Evolutionary conservation across 2,797 vertebrate genomes (phyloP), one percentile per base, ranked within the genome.

Genomic region (Trematomus bernacchii): DNA sequence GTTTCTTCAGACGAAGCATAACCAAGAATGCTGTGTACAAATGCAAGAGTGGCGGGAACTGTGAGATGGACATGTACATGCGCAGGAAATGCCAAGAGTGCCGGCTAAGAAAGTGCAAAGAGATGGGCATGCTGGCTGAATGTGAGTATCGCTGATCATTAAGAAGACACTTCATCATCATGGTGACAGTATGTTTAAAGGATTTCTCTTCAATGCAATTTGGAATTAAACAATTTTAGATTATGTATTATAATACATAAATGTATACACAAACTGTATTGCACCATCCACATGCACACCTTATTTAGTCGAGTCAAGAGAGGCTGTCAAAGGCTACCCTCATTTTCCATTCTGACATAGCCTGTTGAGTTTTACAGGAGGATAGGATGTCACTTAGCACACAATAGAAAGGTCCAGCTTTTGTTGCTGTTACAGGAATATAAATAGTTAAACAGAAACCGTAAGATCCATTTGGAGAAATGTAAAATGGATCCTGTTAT

Each of bases 41-140:
- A 85, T 99, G 98, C 91, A 99, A 99, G 93, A 99, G 94, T 0
- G 98, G 97, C 10, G 97, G 98, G 68, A 97, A 96, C 93, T 99
- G 98, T 4, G 98, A 99, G 93, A 99, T 99, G 98, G 98, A 99
- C 89, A 99, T 99, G 98, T 99, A 99, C 85, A 99, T 99, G 98
- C 95, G 98, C 58, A 96, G 98, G 68, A 99, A 99, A 81, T 99
- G 98, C 85, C 98, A 99, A 80, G 97, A 99, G 76, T 99, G 98
- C 30, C 96, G 98, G 23, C 96, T 99, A 18, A 94, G 97, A 86
- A 99, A 99, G 78, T 99, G 98, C 95, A 99, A 96, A 86, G 96
- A 98, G 89, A 98, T 99, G 96, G 98, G 98, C 68, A 99, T 99
- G 98, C 94, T 99, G 93, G 97, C 98, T 86, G 98, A 99, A 94